These are phyloP conservation scores for Lamprotornis superbus DNA, from an alignment of 2,113 vertebrate genomes.

Conservation along the genomic window DNA sequence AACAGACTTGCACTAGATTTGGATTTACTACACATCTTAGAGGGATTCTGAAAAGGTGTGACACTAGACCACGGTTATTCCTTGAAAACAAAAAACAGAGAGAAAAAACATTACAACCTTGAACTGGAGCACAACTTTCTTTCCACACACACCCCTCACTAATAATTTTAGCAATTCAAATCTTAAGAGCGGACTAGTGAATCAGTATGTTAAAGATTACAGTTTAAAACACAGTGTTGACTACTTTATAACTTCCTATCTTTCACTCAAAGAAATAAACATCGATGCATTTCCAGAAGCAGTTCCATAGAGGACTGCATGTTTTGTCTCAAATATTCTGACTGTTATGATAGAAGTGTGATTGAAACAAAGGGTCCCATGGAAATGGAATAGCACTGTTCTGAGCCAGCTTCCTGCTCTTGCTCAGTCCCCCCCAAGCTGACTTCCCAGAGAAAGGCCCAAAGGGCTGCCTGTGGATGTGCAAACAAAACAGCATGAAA, in stretches of 20 bases:
- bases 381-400: neutral
- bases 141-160: neutral
- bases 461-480: neutral
- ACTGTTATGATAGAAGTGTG: neutral
- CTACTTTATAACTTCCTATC: neutral
- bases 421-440: no score
- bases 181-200: neutral
- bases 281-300: neutral
- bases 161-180: neutral
- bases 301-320: neutral
- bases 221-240: neutral
- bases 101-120: neutral
- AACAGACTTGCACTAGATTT: neutral
- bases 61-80: neutral
- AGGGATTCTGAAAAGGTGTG: neutral
- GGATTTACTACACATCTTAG: neutral
- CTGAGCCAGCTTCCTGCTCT: neutral
- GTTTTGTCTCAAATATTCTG: neutral
- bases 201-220: neutral
- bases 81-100: neutral
- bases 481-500: neutral
- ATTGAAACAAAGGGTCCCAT: neutral
- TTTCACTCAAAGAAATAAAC: neutral
- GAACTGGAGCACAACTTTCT: rapidly evolving
- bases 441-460: neutral